These are phyloP conservation scores for Archilochus colubris DNA, from an alignment of 2,113 vertebrate genomes.

Conservation along the genomic window DNA sequence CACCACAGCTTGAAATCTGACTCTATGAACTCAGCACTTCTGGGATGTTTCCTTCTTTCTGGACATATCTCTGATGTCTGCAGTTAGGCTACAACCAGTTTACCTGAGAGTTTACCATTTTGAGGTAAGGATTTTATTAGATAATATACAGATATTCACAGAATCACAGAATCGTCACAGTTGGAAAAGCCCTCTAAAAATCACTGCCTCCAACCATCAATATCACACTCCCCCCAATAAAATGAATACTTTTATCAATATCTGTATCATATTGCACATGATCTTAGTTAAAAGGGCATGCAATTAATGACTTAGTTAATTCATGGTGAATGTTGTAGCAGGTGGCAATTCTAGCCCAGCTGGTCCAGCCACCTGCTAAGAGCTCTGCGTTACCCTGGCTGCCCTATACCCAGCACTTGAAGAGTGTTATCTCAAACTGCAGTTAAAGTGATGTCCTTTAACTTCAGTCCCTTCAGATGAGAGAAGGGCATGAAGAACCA, in stretches of 20 bases:
- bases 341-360: conserved; percentile 54
- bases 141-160: neutral
- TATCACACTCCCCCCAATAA: too few species aligned
- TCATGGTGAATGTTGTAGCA: conserved; percentile 47
- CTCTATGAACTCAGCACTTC: neutral
- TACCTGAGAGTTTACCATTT: neutral
- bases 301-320: conserved; percentile 69
- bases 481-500: neutral
- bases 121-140: neutral
- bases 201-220: too few species aligned
- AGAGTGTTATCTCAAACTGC: neutral
- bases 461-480: neutral
- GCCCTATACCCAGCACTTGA: neutral
- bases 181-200: too few species aligned
- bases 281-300: conserved; percentile 14
- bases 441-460: conserved; percentile 27
- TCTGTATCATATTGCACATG: neutral
- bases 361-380: conserved; percentile 57
- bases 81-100: neutral
- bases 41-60: neutral
- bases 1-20: neutral
- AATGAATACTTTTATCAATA: too few species aligned
- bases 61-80: neutral
- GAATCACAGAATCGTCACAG: too few species aligned
- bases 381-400: neutral